Evolutionary conservation across 2,113 vertebrate genomes (phyloP), one percentile per base, ranked within the genome.

Genomic region (Telmatochromis bifrenatus): DNA sequence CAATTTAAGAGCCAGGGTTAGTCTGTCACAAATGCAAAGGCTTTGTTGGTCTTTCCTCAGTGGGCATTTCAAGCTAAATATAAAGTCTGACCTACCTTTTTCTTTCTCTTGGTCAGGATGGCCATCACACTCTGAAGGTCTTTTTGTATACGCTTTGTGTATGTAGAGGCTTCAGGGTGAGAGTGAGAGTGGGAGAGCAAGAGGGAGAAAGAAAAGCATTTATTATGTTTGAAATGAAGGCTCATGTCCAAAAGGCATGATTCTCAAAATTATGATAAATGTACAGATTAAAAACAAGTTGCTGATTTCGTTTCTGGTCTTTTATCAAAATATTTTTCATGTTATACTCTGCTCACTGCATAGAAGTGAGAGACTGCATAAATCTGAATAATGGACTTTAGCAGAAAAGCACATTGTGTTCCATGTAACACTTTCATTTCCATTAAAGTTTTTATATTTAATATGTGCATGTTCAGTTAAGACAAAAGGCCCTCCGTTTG

Each of bases 21-120:
- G 51, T 83, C 35, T 70, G 68, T 86, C 83, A 79, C 6, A 8
- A 80, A 65, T 77, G 55, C 33, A 3, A 83, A 42, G 75, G 33
- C 49, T 86, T 88, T 79, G 87, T 60, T 42, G 84, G 86, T 51
- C 55, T 83, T 87, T 80, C 87, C 68, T 90, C 93, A 86, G 28
- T 21, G 89, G 90, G 86, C 81, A 80, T 88, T 53, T 42, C 15
- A 79, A 86, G 86, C 90, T 91, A 94, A 94, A 95, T 95, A 93
- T 95, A 94, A 92, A 85, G 89, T 33, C 68, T 89, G 93, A 93
- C 94, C 94, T 91, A 95, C 17, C 73, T 51, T 77, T 51, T 13
- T 77, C 42, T 51, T n/a, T 77, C 15, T 77, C 10, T 77, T 77
- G 45, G 45, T 49, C 23, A 11, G 73, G 45, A 31, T 7, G 15